These are phyloP conservation scores for Tychaedon coryphoeus DNA, from an alignment of 2,113 vertebrate species.

Conservation along the genomic window DNA sequence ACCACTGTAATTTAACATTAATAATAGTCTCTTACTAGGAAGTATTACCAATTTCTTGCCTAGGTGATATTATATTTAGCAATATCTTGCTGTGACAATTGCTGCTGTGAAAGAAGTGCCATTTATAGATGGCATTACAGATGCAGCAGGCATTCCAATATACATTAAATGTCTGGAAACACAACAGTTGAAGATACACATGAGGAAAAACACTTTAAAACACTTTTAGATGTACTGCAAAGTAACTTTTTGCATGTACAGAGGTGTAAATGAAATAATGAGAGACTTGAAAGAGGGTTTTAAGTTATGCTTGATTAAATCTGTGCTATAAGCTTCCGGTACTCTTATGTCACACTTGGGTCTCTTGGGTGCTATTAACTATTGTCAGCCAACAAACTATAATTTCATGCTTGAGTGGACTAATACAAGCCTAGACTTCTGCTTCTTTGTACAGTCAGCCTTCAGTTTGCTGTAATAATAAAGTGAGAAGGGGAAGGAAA, in stretches of 20 bases:
- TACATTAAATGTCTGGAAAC: not conserved
- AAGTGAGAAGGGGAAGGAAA: not conserved
- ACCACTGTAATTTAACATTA: not conserved
- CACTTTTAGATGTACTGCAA: not conserved
- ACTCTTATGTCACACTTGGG: not conserved
- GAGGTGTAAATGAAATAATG: constrained; percentile 50
- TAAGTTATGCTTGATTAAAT: constrained; percentile 53
- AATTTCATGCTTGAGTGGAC: constrained; percentile 57
- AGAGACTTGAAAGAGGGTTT: constrained; percentile 5
- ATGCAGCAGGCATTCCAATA: not conserved
- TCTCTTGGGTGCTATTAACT: constrained; percentile 38
- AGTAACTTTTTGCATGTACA: not conserved
- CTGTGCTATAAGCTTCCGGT: not conserved
- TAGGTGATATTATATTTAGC: constrained; percentile 55
- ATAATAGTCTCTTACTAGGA: constrained; percentile 12
- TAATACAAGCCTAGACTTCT: constrained; percentile 18
- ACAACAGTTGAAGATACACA: not conserved
- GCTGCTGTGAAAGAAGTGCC: constrained; percentile 5
- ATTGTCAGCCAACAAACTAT: constrained; percentile 51
- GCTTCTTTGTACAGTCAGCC: not conserved
- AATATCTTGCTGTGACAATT: constrained; percentile 31
- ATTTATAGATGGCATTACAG: constrained; percentile 14
- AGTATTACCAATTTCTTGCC: constrained; percentile 12
- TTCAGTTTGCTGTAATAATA: not conserved
- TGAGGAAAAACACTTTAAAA: not conserved